A percentile compares a stretch with the other conserved stretches of the same genome.
These are phyloP conservation scores for Psylliodes chrysocephalus DNA, from an alignment of 2,888 invertebrate species.

Conservation along the genomic window DNA sequence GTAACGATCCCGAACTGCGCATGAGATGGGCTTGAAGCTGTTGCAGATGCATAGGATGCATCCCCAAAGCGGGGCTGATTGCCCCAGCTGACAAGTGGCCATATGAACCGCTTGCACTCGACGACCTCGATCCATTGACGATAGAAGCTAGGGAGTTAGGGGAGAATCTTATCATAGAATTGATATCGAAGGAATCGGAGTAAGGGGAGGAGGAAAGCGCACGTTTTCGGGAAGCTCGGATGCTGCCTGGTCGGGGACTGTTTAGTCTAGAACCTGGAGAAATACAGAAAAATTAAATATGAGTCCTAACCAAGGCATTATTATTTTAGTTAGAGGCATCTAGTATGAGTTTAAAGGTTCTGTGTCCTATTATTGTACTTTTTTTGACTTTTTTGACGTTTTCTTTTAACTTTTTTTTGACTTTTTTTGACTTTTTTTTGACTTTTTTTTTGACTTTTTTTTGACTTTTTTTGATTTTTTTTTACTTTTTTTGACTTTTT, in stretches of 20 bases:
- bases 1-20: conserved; percentile 71
- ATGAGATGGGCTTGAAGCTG: conserved; percentile 84
- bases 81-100: conserved; percentile 92
- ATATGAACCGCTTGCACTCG: conserved; percentile 93
- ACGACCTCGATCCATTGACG: conserved; percentile 85
- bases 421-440: too few relatives aligned
- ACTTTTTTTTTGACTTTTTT: too few relatives aligned
- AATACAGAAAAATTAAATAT: too few relatives aligned
- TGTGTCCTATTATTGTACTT: too few relatives aligned
- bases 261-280: conserved; percentile 75
- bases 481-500: too few relatives aligned
- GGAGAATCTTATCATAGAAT: conserved; percentile 94
- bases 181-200: conserved; percentile 94
- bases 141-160: conserved; percentile 89
- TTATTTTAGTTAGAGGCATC: too few relatives aligned
- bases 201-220: conserved; percentile 95
- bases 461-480: too few relatives aligned
- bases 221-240: conserved; percentile 79
- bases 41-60: conserved; percentile 75
- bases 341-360: too few relatives aligned
- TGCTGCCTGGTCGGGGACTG: conserved; percentile 69
- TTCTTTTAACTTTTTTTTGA: too few relatives aligned
- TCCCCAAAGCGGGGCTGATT: conserved; percentile 86
- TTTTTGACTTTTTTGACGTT: too few relatives aligned
- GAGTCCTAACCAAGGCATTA: too few relatives aligned